phyloP scores from a whole-genome alignment of 2,797 vertebrate species.

The Enteromius argenteus region DNA sequence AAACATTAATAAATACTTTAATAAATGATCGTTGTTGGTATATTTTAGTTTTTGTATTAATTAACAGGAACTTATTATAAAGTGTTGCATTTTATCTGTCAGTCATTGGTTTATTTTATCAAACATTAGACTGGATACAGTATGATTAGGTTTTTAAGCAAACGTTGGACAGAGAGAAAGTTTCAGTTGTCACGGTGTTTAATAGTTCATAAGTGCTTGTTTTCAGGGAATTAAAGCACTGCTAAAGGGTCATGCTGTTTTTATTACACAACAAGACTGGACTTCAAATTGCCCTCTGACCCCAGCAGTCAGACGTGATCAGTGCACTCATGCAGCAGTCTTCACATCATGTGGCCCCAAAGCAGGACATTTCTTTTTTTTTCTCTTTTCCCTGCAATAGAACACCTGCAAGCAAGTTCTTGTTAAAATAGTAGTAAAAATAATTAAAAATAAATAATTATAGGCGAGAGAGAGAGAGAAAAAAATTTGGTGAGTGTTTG shows the following conservation, averaged over 20 bases:
- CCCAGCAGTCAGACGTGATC: conserved; percentile 80
- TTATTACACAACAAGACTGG: conserved; percentile 85
- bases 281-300: conserved; percentile 79
- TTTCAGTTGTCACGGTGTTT: conserved; percentile 1
- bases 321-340: conserved; percentile 73
- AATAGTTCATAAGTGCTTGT: conserved; percentile 25
- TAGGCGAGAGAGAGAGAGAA: no score
- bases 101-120: background rate
- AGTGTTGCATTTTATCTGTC: background rate
- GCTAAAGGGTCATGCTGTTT: conserved; percentile 76
- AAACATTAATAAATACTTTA: background rate
- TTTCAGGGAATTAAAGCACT: conserved; percentile 44
- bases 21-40: no score
- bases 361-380: background rate
- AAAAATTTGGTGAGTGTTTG: no score
- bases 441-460: background rate
- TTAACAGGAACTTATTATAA: background rate
- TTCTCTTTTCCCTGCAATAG: background rate
- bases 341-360: conserved; percentile 6
- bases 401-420: background rate
- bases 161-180: background rate
- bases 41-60: no score
- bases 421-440: background rate
- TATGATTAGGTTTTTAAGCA: background rate
- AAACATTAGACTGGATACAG: background rate